phyloP scores from a whole-genome alignment of 2,113 vertebrate species.

The Etia nguti region DNA sequence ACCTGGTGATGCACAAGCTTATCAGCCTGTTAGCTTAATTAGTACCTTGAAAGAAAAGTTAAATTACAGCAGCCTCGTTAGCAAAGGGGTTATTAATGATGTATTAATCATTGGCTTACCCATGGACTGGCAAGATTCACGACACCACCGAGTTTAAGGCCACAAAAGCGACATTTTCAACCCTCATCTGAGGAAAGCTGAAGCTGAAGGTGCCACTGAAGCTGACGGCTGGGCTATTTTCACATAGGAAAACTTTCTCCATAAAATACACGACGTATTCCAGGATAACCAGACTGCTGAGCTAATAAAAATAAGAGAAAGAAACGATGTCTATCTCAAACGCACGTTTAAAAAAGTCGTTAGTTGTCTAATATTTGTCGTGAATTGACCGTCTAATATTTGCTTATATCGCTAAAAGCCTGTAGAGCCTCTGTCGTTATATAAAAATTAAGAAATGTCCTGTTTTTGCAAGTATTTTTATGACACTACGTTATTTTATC shows the following conservation, averaged over 20 bases:
- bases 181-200: neutral
- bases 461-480: neutral
- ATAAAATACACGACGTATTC: neutral
- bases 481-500: no score
- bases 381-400: accelerated
- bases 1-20: neutral
- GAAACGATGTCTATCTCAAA: accelerated
- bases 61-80: neutral
- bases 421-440: accelerated
- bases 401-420: neutral
- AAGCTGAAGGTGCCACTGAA: accelerated
- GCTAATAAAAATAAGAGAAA: neutral
- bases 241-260: neutral
- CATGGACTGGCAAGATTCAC: neutral
- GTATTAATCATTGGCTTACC: neutral
- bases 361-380: neutral
- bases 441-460: neutral
- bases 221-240: accelerated
- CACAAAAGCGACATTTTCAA: neutral
- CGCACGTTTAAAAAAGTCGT: accelerated
- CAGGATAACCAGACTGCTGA: neutral
- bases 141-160: neutral
- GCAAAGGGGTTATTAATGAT: neutral
- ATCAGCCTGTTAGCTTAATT: neutral
- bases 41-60: neutral